Base-by-base conservation (phyloP, 2,888 invertebrate species). In the Masnerella sp. region DNA sequence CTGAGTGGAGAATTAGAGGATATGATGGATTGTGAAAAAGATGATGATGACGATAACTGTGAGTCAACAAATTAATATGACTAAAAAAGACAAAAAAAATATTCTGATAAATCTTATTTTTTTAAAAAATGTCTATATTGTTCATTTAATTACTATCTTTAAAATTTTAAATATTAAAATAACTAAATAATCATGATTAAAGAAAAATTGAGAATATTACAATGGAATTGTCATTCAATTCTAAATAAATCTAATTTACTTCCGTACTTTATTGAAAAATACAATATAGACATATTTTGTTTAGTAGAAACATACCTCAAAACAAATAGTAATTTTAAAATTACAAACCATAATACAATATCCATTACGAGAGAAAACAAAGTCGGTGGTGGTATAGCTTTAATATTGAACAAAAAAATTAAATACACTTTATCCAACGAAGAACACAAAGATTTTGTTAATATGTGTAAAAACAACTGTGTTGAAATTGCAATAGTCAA, bases 191-290 rank as follows among this genome's bases (percentile, higher is more conserved):
- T n/a, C n/a, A n/a, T n/a, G n/a, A n/a, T n/a, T n/a, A n/a, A n/a
- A n/a, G n/a, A 32, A 32, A n/a, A 34, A 11, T 34, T 28, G n/a
- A 34, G 11, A 5, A 34, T 34, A 3, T 5, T 42, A 3, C 42
- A 42, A 42, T 47, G 47, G 47, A 47, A 47, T 12, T 45, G 45
- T 45, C 45, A 45, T 14, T 45, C 25, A 14, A 14, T 45, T 9
- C 4, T 2, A 9, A 45, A 45, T n/a, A 45, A 45, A 25, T 5
- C 12, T 2, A 12, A 45, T 12, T 5, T 12, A 14, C 15, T 47
- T 14, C 28, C 25, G 1, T 25, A 47, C 4, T 8, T 47, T 1
- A 14, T 18, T 1, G 11, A 28, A 12, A 47, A 47, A 5, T 47
- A 28, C 28, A 14, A 28, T 28, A 47, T 28, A 9, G 28, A 47